Evolutionary conservation across 2,888 invertebrate genomes (phyloP).

Genomic region (Acholoe squamosa): DNA sequence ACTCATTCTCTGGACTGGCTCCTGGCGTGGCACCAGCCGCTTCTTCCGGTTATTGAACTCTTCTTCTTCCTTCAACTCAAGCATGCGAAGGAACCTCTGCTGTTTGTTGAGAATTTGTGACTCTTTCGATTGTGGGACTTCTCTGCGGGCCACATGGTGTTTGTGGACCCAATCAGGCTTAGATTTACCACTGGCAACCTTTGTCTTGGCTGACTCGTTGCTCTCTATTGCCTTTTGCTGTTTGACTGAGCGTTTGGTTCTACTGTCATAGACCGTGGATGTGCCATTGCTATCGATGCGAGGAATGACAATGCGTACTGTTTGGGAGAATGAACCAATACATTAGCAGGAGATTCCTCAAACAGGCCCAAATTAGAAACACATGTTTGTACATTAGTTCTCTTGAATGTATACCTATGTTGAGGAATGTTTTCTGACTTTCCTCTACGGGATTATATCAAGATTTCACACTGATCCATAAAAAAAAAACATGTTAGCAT

Average conservation of each 20-base stretch:
- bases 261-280: conserved; percentile 40
- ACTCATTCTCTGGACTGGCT: conserved; percentile 8
- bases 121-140: conserved; percentile 31
- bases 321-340: not conserved
- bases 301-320: conserved; percentile 72
- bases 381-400: too few relatives aligned
- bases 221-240: not conserved
- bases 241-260: conserved; percentile 61
- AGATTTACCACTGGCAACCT: not conserved
- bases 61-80: conserved; percentile 64
- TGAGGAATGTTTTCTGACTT: too few relatives aligned
- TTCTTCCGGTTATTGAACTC: not conserved
- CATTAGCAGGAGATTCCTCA: too few relatives aligned
- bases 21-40: conserved; percentile 45
- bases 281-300: conserved; percentile 67
- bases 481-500: too few relatives aligned
- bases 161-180: not conserved
- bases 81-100: conserved; percentile 67
- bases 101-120: conserved; percentile 69
- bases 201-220: not conserved
- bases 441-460: too few relatives aligned
- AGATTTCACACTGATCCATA: too few relatives aligned
- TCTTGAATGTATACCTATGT: too few relatives aligned
- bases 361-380: too few relatives aligned
- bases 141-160: conserved; percentile 19